Evolutionary conservation across 1,140 invertebrate species (phyloP).

Genomic region (Scaptodrosophila lebanonensis): DNA sequence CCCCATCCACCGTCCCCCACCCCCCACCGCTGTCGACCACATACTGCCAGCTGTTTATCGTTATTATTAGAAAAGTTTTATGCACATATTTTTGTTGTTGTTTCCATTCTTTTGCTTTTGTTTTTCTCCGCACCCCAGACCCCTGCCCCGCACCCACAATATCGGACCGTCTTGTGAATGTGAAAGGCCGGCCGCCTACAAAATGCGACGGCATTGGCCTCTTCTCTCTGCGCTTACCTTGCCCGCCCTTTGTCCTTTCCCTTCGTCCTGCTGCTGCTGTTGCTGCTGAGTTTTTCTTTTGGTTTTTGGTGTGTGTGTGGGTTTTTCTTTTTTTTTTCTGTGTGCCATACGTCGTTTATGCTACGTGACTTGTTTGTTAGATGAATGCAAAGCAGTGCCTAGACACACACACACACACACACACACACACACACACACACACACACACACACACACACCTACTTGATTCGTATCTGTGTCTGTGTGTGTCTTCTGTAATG

Average conservation of each 20-base stretch:
- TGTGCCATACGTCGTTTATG: background rate
- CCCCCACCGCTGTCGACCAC: constrained; percentile 5
- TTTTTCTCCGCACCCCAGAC: no score
- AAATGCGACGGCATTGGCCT: constrained; percentile 9
- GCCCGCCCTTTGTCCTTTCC: constrained; percentile 18
- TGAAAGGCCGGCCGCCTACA: constrained; percentile 19
- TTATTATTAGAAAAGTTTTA: constrained; percentile 51
- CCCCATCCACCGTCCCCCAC: background rate
- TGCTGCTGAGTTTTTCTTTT: no score
- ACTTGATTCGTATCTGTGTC: background rate
- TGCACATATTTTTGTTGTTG: constrained; percentile 41
- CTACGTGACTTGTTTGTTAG: constrained; percentile 38
- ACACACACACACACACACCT: constrained; percentile 17
- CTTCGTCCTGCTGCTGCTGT: no score
- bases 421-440: constrained; percentile 1
- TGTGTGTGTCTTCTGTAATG: background rate
- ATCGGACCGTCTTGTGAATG: background rate
- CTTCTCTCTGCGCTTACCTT: no score
- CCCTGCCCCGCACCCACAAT: no score
- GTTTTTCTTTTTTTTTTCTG: no score
- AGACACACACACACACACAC: constrained; percentile 26
- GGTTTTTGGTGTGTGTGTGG: no score
- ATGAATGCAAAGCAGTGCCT: constrained; percentile 34
- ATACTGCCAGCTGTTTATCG: constrained; percentile 44
- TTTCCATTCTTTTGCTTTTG: constrained; percentile 4